Conservation (phyloP, 2,797 vertebrate genomes). For the Sorex maritimensis region DNA sequence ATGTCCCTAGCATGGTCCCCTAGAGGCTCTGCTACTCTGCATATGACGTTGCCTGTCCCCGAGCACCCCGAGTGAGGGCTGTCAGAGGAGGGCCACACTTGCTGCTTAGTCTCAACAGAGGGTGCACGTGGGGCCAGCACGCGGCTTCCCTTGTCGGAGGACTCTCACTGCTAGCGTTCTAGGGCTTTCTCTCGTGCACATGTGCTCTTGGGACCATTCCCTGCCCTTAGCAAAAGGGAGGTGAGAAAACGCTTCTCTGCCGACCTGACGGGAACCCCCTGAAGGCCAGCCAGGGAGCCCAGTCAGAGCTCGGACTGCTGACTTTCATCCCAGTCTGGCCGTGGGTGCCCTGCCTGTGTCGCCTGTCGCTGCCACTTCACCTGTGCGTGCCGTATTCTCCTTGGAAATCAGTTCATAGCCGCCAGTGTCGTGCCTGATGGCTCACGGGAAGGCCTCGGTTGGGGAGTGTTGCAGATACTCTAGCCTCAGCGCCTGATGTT, state of each 20-base stretch:
- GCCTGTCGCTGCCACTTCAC: background rate
- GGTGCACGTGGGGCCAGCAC: no score
- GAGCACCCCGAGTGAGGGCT: conserved; percentile 13
- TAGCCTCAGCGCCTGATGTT: no score
- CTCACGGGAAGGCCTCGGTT: no score
- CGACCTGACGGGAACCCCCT: background rate
- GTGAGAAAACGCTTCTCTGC: background rate
- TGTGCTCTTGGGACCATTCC: conserved; percentile 19
- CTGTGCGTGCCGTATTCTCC: background rate
- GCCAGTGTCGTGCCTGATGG: no score
- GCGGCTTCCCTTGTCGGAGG: no score
- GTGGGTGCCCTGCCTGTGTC: background rate
- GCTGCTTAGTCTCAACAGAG: conserved; percentile 19
- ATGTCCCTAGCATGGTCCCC: no score
- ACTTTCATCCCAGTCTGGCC: background rate
- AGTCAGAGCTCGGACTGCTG: background rate
- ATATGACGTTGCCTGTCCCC: conserved; percentile 6
- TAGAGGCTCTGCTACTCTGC: conserved; percentile 56
- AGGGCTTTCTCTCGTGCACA: background rate
- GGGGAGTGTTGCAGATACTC: no score
- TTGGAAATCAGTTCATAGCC: background rate
- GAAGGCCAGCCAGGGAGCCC: background rate
- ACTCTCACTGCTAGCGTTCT: conserved; percentile 5
- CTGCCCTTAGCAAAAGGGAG: conserved; percentile 43
- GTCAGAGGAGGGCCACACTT: conserved; percentile 58